phyloP scores from a whole-genome alignment of 2,888 invertebrate genomes.

The Odontocolon sp. region DNA sequence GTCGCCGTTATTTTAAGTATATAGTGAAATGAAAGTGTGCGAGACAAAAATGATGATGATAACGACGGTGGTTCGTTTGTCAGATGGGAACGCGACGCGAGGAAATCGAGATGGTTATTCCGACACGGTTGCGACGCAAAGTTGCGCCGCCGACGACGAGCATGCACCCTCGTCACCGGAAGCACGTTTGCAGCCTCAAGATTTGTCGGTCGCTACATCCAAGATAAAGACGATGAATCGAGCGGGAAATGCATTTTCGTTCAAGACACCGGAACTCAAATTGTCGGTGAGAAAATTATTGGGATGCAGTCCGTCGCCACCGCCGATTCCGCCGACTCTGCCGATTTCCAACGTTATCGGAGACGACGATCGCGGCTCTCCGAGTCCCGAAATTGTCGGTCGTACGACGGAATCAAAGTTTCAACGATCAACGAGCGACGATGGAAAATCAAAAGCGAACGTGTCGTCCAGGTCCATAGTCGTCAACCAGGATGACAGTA shows the following conservation, averaged over 20 bases:
- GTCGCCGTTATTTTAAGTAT: no score
- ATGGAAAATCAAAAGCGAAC: constrained; percentile 56
- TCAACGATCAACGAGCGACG: constrained; percentile 60
- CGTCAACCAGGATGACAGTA: constrained; percentile 41
- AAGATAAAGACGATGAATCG: constrained; percentile 40
- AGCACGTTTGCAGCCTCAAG: constrained; percentile 74
- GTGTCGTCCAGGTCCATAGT: constrained; percentile 8
- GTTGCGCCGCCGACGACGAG: constrained; percentile 63
- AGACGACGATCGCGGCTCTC: constrained; percentile 25
- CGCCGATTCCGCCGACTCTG: constrained; percentile 73
- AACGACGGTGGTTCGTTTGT: constrained; percentile 25
- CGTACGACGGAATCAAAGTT: constrained; percentile 50
- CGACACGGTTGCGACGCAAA: constrained; percentile 58
- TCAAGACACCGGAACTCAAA: constrained; percentile 75
- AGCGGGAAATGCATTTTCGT: constrained; percentile 4
- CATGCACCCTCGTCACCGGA: constrained; percentile 70
- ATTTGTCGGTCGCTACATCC: constrained; percentile 72
- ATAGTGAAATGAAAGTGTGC: neutral
- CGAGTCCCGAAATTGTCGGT: constrained; percentile 55
- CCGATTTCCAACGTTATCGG: constrained; percentile 63
- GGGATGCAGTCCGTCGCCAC: constrained; percentile 76
- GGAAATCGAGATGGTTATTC: constrained; percentile 52
- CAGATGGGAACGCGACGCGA: constrained; percentile 62
- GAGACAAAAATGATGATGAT: constrained; percentile 8
- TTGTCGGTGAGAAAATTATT: constrained; percentile 76